Evolutionary conservation across 1,140 invertebrate genomes (phyloP), one percentile per base, ranked within the genome.

Genomic region (Drosophila suzukii): DNA sequence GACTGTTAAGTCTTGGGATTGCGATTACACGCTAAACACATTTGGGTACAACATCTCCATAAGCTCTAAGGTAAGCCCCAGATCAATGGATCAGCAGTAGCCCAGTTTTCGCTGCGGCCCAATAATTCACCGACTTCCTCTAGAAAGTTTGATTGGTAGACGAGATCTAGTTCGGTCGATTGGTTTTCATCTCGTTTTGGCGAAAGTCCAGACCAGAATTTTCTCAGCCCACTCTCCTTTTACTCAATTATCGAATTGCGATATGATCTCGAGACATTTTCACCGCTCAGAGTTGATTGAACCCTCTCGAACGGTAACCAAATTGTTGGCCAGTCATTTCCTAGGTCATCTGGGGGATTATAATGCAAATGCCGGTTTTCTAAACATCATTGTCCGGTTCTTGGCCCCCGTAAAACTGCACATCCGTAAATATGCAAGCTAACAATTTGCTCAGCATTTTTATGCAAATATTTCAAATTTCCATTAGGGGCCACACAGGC

Each of bases 201-300:
- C 67, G 78, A 86, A 86, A 85, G 74, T 81, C 55, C 12, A 86
- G 81, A 84, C 32, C 12, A 86, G 81, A 84, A 83, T 85, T 85
- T 81, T 68, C 81, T 65, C 72, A 67, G 20, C 43, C 32, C 27
- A 41, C 11, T 15, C 49, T 34, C 60, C 49, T 15, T 51, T 71
- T 15, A 34, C 47, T 38, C 32, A 58, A 75, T 75, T 75, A 57
- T 55, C 24, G 17, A 79, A 54, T 49, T 43, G 55, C 56, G 73
- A 63, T 51, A 46, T 43, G 39, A 56, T 56, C 44, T 65, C 60
- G 56, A 32, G 63, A 61, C n/a, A 12, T 54, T 55, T 60, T 55
- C 13, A 36, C 57, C 30, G 32, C 20, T 7, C 49, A 67, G 43
- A 72, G 81, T 80, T 83, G 76, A 73, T 47, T 83, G 81, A 83